Conservation (phyloP, 53 echinoderm and acorn worm genomes). For the Astropecten irregularis region DNA sequence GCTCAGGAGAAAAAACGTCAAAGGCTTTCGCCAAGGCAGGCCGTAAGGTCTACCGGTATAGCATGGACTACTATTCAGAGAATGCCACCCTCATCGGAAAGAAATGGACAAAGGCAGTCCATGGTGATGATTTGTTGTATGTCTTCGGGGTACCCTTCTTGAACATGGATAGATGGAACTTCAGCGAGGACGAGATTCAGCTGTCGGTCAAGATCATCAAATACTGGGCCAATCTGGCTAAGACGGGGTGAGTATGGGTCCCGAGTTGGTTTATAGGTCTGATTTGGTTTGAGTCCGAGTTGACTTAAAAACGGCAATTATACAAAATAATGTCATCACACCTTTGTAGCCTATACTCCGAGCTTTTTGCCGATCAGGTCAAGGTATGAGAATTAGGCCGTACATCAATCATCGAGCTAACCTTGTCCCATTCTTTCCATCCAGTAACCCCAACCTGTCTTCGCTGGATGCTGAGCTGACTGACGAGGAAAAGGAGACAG, state of each 20-base stretch:
- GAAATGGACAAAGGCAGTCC: conserved; percentile 38
- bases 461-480: conserved; percentile 9
- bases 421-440: background rate
- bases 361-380: too few relatives aligned
- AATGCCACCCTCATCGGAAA: background rate
- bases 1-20: background rate
- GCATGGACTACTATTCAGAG: conserved; percentile 16
- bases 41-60: conserved; percentile 13
- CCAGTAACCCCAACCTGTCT: conserved; percentile 5
- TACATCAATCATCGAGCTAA: conserved; percentile 50
- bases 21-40: conserved; percentile 15
- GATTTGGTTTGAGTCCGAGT: too few relatives aligned
- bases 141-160: conserved; percentile 32
- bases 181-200: conserved; percentile 3
- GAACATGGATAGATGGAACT: background rate
- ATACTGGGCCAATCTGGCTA: conserved; percentile 17
- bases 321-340: too few relatives aligned
- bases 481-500: conserved; percentile 5
- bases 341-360: too few relatives aligned
- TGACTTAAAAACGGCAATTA: background rate
- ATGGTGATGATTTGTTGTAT: conserved; percentile 33
- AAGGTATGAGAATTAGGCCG: too few relatives aligned
- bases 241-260: background rate
- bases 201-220: conserved; percentile 20
- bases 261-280: too few relatives aligned